Evolutionary conservation across 2,113 vertebrate genomes (phyloP), one percentile per base, ranked within the genome.

Genomic region (Alaudala cheleensis): DNA sequence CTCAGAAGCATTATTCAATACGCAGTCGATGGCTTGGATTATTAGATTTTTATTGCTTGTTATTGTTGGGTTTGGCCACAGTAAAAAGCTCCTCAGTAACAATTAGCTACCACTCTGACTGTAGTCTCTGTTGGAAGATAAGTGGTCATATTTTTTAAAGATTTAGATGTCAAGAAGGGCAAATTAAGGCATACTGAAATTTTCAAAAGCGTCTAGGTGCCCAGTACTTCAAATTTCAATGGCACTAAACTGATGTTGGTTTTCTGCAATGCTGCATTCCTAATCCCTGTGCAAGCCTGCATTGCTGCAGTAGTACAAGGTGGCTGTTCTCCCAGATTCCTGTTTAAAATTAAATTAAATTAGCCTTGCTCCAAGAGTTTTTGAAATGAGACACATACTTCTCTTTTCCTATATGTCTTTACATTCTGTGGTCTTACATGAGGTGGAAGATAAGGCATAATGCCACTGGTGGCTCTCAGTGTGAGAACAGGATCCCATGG

Each of bases 21-120:
- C 51, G 17, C n/a, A 64, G 81, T 70, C 29, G 10, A 91, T 96
- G 0, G 1, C 53, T 86, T 71, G 44, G 51, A 81, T 86, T 91
- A 78, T 93, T 94, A 66, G 81, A 90, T 92, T 92, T 96, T 84
- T 92, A 88, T 93, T 92, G 73, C n/a, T 93, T 94, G 45, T 92
- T 91, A 13, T 96, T 93, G 60, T 72, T 95, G 56, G 21, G 8
- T 89, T 91, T 95, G 53, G 72, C 29, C 50, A 57, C 14, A 6
- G 31, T 79, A 54, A 86, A 90, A 86, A 92, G 37, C 73, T 86
- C 28, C 65, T 83, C 57, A 31, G 37, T 64, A 79, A 40, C 49
- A 87, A 81, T 77, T 64, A 93, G 61, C 39, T 88, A 49, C 23
- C 21, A 44, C 69, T 91, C 69, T 58, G 44, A 18, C 24, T 77